A percentile compares a stretch with the other conserved stretches of the same genome.
These are phyloP conservation scores for Tipula lateralis DNA, from an alignment of 2,888 invertebrate species.

Conservation along the genomic window DNA sequence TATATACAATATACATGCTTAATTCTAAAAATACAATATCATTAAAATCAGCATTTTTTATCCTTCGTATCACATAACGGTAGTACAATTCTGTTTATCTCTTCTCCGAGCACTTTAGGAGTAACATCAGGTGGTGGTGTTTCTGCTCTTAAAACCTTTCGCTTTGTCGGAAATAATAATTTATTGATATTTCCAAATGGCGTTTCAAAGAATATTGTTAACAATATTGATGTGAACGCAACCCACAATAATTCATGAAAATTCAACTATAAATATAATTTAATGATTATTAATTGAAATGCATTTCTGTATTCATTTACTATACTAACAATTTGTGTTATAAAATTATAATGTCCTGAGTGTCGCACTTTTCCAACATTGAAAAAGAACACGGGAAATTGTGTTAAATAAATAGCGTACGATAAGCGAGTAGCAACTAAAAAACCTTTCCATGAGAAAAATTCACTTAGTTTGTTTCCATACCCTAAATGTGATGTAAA, in stretches of 20 bases:
- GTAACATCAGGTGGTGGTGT: neutral
- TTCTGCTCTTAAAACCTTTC: neutral
- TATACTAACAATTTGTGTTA: constrained; percentile 53
- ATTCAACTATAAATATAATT: constrained; percentile 53
- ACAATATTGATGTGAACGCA: constrained; percentile 51
- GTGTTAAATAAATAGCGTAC: constrained; percentile 64
- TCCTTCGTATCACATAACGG: neutral
- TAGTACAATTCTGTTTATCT: neutral
- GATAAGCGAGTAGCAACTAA: constrained; percentile 63
- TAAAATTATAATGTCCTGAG: constrained; percentile 55
- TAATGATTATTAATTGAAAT: neutral
- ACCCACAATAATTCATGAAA: constrained; percentile 57
- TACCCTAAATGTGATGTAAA: constrained; percentile 60
- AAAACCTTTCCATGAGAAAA: constrained; percentile 59
- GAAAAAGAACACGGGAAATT: constrained; percentile 67
- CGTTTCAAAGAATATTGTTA: constrained; percentile 61
- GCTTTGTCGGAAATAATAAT: constrained; percentile 44
- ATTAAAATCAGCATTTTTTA: neutral
- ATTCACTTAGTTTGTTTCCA: constrained; percentile 53
- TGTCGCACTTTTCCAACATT: constrained; percentile 60
- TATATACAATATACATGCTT: neutral
- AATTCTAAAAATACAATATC: neutral
- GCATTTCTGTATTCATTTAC: neutral
- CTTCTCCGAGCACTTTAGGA: neutral
- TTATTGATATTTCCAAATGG: constrained; percentile 66